Evolutionary conservation across 2,888 invertebrate genomes (phyloP).

Genomic region (Amphipoea lucens): DNA sequence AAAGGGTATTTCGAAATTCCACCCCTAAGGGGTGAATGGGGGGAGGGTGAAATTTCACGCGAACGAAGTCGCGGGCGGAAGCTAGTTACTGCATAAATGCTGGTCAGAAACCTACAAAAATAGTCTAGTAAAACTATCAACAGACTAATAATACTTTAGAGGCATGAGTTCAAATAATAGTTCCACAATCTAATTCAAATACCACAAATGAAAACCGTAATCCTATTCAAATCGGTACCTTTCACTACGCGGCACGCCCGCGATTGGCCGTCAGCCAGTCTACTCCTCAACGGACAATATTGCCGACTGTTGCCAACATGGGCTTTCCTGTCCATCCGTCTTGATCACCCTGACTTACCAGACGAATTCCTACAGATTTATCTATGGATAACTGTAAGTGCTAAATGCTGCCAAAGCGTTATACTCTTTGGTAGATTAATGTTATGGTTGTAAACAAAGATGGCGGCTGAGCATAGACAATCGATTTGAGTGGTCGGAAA

Average conservation of each 20-base stretch:
- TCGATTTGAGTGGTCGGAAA: slow-evolving; percentile 21
- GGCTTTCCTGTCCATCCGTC: slow-evolving; percentile 35
- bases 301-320: slow-evolving; percentile 33
- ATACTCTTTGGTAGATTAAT: slow-evolving; percentile 12
- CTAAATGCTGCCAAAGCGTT: slow-evolving; percentile 14
- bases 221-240: slow-evolving; percentile 28
- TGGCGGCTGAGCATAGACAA: slow-evolving; percentile 32
- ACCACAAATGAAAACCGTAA: neutral
- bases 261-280: slow-evolving; percentile 48
- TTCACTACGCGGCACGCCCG: slow-evolving; percentile 28
- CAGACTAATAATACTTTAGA: too few relatives aligned
- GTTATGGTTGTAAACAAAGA: slow-evolving; percentile 24
- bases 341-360: slow-evolving; percentile 32
- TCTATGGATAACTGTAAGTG: neutral
- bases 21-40: too few relatives aligned
- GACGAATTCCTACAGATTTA: slow-evolving; percentile 8
- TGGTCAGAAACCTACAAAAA: too few relatives aligned
- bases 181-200: neutral
- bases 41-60: too few relatives aligned
- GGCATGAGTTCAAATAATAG: neutral
- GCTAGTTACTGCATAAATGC: too few relatives aligned
- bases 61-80: too few relatives aligned
- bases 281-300: slow-evolving; percentile 4
- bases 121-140: too few relatives aligned
- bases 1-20: too few relatives aligned